Base-by-base conservation (phyloP, 2,888 invertebrate genomes). In the Bedellia somnulentella region DNA sequence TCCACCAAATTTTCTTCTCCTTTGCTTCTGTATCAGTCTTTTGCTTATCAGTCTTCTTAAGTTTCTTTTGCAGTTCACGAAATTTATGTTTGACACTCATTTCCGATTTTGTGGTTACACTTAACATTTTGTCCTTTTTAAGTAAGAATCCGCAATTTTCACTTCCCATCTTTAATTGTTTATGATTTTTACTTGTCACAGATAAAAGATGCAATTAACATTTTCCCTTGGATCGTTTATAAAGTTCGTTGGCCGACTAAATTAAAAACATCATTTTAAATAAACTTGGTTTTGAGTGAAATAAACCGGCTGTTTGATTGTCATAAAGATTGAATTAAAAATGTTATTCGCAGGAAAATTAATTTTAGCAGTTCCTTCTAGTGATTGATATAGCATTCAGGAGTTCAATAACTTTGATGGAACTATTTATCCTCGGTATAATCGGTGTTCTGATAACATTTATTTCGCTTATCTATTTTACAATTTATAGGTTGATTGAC, bases 1-100 rank as follows among this genome's bases (percentile, higher is more conserved):
- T 71, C 76, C 76, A 77, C 77, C 77, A 76, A 40, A 77, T 73
- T 16, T 58, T 64, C 51, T 75, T 77, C 46, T 75, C 71, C 34
- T 55, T 62, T 33, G 49, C 45, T 22, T 51, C 47, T 28, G 38
- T 47, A 45, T 68, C 70, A 70, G 70, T 70, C 68, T 73, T 68
- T 53, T 61, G 54, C 47, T 60, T 64, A 39, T 75, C 73, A 67
- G 70, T 73, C 70, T 71, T 73, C 53, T 66, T 64, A 29, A 71
- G 49, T 60, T 73, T 73, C 47, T 68, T 75, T 49, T 70, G 67
- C 52, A 71, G 56, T 48, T 71, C 68, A 30, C 54, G 52, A 49
- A 56, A 70, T 52, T 63, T 71, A 38, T 75, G 68, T 52, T 70
- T 73, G 62, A 73, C 62, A 64, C 68, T 73, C 62, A 62, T 59